Conservation (phyloP, 2,797 vertebrate genomes). For the Momotus momota region DNA sequence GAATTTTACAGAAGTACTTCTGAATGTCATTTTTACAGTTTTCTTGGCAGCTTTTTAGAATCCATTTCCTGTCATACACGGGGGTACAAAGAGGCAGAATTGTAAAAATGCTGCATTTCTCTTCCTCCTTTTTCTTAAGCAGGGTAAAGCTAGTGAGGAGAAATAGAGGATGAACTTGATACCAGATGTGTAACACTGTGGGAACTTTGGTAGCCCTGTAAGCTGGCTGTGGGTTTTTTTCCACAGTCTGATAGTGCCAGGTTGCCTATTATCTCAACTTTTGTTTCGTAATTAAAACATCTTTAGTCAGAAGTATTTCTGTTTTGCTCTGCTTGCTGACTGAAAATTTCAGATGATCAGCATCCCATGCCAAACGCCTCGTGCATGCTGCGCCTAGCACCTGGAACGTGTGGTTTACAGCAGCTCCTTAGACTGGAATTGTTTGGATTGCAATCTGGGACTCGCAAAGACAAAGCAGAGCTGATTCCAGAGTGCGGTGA, state of each 20-base stretch:
- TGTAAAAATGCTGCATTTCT: constrained; percentile 2
- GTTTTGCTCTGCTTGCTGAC: background rate
- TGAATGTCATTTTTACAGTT: constrained; percentile 63
- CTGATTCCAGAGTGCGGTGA: fast-evolving
- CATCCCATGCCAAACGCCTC: constrained; percentile 10
- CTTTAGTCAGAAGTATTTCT: background rate
- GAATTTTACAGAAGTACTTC: constrained; percentile 64
- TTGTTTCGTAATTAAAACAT: constrained; percentile 38
- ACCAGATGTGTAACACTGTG: background rate
- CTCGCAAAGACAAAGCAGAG: background rate
- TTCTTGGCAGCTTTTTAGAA: constrained; percentile 70
- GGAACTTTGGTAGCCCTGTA: background rate
- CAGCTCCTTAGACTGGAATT: background rate
- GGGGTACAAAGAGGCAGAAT: constrained; percentile 37
- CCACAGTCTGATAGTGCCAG: background rate
- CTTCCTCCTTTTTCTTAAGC: background rate
- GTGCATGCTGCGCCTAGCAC: background rate
- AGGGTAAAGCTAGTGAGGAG: background rate
- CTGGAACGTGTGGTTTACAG: constrained; percentile 33
- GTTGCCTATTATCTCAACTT: constrained; percentile 33
- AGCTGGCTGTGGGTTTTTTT: background rate
- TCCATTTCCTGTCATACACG: constrained; percentile 52
- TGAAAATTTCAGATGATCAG: background rate
- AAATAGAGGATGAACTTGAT: background rate
- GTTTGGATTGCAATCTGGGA: background rate